Conservation (phyloP, 2,113 vertebrate genomes). For the Isurus oxyrinchus region DNA sequence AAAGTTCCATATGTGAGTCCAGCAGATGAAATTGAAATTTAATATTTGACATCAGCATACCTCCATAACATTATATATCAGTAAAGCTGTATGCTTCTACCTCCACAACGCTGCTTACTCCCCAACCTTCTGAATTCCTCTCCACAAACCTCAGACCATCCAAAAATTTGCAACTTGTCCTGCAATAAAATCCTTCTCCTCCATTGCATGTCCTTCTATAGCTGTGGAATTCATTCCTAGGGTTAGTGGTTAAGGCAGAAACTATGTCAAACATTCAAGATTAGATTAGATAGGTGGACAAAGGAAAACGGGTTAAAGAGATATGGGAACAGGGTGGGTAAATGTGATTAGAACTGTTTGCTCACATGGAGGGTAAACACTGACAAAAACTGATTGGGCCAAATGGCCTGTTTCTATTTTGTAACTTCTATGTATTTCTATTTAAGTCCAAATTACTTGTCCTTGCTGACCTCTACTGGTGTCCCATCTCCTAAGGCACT, state of each 20-base stretch:
- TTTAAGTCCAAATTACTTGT: neutral
- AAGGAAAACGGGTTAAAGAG: neutral
- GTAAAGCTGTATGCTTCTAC: neutral
- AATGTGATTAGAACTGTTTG: constrained; percentile 13
- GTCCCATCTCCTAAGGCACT: neutral
- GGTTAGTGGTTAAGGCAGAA: neutral
- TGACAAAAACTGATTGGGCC: neutral
- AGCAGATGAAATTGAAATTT: too few species aligned
- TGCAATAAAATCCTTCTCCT: neutral
- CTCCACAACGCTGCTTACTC: neutral
- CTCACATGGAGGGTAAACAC: neutral
- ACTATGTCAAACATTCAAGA: constrained; percentile 4
- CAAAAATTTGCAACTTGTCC: neutral
- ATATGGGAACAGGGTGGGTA: constrained; percentile 14
- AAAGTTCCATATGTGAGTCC: too few species aligned
- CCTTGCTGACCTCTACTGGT: neutral
- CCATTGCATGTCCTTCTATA: neutral
- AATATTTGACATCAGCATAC: too few species aligned
- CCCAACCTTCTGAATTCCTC: neutral
- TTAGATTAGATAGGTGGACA: neutral
- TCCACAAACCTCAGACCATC: neutral
- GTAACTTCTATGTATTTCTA: neutral
- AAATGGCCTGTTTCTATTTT: neutral
- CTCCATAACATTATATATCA: neutral
- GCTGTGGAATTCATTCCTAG: neutral